These are phyloP conservation scores for Sebastolobus alascanus DNA, from an alignment of 2,797 vertebrate species.

Conservation along the genomic window DNA sequence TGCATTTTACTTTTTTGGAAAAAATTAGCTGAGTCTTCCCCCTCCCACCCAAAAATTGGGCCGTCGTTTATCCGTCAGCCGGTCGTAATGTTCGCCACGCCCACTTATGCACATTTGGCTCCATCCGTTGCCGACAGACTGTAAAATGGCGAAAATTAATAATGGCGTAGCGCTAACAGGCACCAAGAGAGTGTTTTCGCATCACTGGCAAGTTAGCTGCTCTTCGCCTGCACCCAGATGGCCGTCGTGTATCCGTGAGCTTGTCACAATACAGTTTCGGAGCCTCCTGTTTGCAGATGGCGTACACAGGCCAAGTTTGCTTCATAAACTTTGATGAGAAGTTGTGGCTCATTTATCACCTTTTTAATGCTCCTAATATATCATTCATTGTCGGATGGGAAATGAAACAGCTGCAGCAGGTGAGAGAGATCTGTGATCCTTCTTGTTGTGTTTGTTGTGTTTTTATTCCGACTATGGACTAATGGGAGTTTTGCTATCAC, in stretches of 20 bases:
- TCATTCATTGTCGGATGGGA: constrained; percentile 21
- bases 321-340: constrained; percentile 60
- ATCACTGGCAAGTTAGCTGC: constrained; percentile 28
- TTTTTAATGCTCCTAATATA: constrained; percentile 38
- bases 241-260: constrained; percentile 38
- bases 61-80: too few species aligned
- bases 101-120: constrained; percentile 24
- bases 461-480: background rate
- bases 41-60: too few species aligned
- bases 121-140: constrained; percentile 13
- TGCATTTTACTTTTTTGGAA: too few species aligned
- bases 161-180: constrained; percentile 28
- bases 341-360: constrained; percentile 55
- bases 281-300: constrained; percentile 54
- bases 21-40: too few species aligned
- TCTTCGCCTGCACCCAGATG: constrained; percentile 54
- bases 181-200: constrained; percentile 32
- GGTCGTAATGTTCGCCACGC: background rate
- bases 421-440: constrained; percentile 8
- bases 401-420: constrained; percentile 23
- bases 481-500: constrained; percentile 16
- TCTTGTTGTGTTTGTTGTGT: constrained; percentile 5
- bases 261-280: constrained; percentile 29
- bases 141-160: constrained; percentile 43
- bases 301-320: constrained; percentile 37